Evolutionary conservation across 1,140 invertebrate species (phyloP), one percentile per base, ranked within the genome.

Genomic region (Microvelia longipes): DNA sequence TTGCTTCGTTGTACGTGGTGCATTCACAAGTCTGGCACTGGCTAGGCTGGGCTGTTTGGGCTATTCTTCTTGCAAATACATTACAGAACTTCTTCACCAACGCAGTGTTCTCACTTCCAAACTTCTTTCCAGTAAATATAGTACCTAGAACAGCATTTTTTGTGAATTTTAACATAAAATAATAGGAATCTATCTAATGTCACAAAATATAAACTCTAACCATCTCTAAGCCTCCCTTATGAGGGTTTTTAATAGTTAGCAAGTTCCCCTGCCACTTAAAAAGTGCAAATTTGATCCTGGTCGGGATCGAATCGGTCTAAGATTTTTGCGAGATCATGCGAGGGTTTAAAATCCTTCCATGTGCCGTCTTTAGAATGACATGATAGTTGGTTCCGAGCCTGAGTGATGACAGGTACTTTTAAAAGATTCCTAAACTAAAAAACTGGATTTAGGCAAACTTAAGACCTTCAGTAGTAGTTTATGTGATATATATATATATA

Each of bases 21-120:
- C 90, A 93, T 74, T 90, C 87, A 76, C 90, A 93, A 2, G 83
- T 82, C 75, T 91, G 88, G 73, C 88, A 90, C 11, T 78, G 71
- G 30, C 79, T 81, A 0, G 87, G 85, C n/a, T 77, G 70, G 1
- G 88, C 87, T 13, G 84, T 85, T 24, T 82, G 73, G 0, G 86
- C 87, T 0, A 91, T 79, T 35, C 88, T 81, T 69, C 87, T 86
- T 0, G 85, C 83, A 70, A 92, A 90, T 0, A 90, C 88, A 28
- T 80, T 85, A 0, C 85, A 79, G 70, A 91, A 86, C 63, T 86
- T 85, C 74, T 88, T 87, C 19, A 86, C 82, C n/a, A 82, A 78
- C 62, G 83, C 80, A 14, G 79, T 75, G 35, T 85, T 83, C 19
- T 83, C 80, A 29, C 80, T 80, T 61, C 83, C 81, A 63, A 89